Conservation (phyloP, 92 coral and sea anemone genomes). For the Muricea muricata region DNA sequence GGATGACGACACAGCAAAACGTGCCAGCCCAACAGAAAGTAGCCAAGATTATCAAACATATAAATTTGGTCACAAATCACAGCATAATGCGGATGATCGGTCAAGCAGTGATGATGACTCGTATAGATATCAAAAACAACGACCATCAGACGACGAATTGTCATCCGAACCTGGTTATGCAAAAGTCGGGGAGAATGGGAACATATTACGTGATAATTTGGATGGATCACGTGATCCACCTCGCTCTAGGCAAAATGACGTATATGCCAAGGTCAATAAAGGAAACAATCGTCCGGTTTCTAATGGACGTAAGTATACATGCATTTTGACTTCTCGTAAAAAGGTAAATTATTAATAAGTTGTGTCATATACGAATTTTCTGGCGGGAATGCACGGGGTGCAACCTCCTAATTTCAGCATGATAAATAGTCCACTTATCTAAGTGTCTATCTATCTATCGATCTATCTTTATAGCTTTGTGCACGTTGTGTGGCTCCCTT, state of each 20-base stretch:
- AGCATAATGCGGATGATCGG: neutral
- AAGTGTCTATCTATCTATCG: too few species aligned
- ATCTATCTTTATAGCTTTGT: too few species aligned
- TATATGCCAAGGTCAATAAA: conserved; percentile 21
- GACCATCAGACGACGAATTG: conserved; percentile 26
- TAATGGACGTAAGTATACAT: conserved; percentile 37
- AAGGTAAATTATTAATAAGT: too few species aligned
- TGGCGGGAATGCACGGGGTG: too few species aligned
- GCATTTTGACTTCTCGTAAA: neutral
- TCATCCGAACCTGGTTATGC: conserved; percentile 39
- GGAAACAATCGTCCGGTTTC: conserved; percentile 26
- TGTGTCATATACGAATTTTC: too few species aligned
- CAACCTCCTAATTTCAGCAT: too few species aligned
- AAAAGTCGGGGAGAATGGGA: neutral
- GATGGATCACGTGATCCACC: conserved; percentile 1
- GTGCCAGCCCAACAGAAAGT: conserved; percentile 30
- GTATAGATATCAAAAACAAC: neutral
- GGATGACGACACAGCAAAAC: conserved; percentile 2
- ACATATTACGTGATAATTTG: conserved; percentile 1
- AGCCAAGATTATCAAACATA: conserved; percentile 41
- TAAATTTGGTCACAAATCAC: conserved; percentile 12
- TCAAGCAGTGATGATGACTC: conserved; percentile 29
- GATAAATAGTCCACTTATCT: too few species aligned
- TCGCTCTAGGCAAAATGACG: neutral
- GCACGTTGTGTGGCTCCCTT: too few species aligned